Percentiles rank a stretch among this genome's conserved stretches.
These are phyloP conservation scores for Apis dorsata DNA, from an alignment of 1,140 invertebrate genomes.

Conservation along the genomic window DNA sequence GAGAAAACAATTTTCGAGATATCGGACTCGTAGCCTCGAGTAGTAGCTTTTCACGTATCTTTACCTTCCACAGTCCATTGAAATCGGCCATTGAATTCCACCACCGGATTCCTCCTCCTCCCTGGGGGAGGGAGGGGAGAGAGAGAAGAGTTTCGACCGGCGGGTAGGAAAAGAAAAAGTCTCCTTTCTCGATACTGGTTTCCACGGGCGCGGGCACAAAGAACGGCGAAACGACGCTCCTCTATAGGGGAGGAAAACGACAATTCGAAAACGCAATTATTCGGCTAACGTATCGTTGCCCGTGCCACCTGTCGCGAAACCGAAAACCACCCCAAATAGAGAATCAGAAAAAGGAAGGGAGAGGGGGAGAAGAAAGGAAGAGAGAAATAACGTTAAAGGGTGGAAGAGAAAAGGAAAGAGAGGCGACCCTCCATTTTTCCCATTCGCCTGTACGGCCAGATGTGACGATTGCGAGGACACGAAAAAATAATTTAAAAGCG, in stretches of 20 bases:
- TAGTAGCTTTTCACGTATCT: constrained; percentile 56
- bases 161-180: constrained; percentile 12
- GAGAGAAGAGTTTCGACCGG: constrained; percentile 30
- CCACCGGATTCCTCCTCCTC: constrained; percentile 37
- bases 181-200: constrained; percentile 30
- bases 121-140: background rate
- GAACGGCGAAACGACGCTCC: constrained; percentile 41
- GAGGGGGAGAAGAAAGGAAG: background rate
- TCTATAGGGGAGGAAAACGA: constrained; percentile 32
- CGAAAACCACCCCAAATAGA: constrained; percentile 54
- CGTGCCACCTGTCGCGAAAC: constrained; percentile 56
- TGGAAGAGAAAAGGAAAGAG: background rate
- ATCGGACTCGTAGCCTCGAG: constrained; percentile 40
- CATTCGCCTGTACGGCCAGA: constrained; percentile 36
- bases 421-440: background rate
- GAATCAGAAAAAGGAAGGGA: background rate
- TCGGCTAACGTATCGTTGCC: constrained; percentile 49
- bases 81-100: constrained; percentile 47
- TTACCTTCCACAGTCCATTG: constrained; percentile 44
- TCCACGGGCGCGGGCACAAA: constrained; percentile 32
- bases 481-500: constrained; percentile 61
- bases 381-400: background rate
- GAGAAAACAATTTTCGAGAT: constrained; percentile 40
- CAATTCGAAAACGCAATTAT: constrained; percentile 70
- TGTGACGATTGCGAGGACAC: constrained; percentile 55